Percentiles rank a stretch among this genome's conserved stretches.
Evolutionary conservation across 2,888 invertebrate genomes (phyloP).

Genomic region (Scelioninae gen. 1): DNA sequence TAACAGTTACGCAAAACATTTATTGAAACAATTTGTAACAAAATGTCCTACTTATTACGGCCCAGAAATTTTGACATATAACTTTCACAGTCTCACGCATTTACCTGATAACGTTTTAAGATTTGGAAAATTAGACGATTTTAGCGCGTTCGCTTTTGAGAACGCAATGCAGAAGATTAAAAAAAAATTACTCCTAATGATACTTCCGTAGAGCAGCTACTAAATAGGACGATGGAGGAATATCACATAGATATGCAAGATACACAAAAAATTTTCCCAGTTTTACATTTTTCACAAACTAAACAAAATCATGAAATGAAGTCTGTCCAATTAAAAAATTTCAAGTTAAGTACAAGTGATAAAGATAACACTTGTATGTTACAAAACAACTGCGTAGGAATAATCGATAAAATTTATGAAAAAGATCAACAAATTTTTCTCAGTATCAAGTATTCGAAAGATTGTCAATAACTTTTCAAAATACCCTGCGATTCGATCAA

Average conservation of each 20-base stretch:
- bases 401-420: too few species aligned
- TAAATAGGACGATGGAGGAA: slow-evolving; percentile 11
- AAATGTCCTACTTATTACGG: slow-evolving; percentile 65
- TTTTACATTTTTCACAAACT: too few species aligned
- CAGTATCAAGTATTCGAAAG: too few species aligned
- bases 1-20: slow-evolving; percentile 39
- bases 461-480: neutral
- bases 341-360: too few species aligned
- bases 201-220: neutral
- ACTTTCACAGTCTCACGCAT: slow-evolving; percentile 74
- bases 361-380: too few species aligned
- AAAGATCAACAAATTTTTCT: too few species aligned
- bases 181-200: slow-evolving; percentile 21
- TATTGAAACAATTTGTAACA: slow-evolving; percentile 51
- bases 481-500: neutral
- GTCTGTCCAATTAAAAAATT: too few species aligned
- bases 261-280: neutral
- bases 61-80: slow-evolving; percentile 69
- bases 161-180: slow-evolving; percentile 16
- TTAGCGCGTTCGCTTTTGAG: slow-evolving; percentile 5
- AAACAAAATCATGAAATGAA: too few species aligned
- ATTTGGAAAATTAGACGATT: slow-evolving; percentile 18
- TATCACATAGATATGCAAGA: neutral
- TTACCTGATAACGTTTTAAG: slow-evolving; percentile 47
- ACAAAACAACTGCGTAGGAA: too few species aligned